Base-by-base conservation (phyloP, 2,888 invertebrate species). In the Abrostola tripartita region DNA sequence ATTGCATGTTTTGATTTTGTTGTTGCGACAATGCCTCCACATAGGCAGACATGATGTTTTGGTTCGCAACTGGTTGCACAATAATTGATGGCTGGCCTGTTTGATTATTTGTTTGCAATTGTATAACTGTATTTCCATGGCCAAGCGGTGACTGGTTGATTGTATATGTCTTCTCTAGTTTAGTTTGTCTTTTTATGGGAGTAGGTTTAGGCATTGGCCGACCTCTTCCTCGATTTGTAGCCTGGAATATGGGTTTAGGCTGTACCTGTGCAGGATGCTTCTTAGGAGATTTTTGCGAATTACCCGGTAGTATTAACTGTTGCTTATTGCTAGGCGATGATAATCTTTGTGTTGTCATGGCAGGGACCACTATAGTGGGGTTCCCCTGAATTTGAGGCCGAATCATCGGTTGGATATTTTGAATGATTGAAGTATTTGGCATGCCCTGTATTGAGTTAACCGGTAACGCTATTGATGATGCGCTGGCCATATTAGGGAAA, bases 1-100 rank as follows among this genome's bases (percentile, higher is more conserved):
- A 97, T 81, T 97, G 97, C 88, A 97, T 94, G 84, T 96, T 96
- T 85, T 96, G 96, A 64, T 96, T 96, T 61, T 96, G 95, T 75
- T 96, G 96, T 80, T 96, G 97, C 55, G 96, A 96, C 74, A 96
- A 93, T 0, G 96, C 95, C 82, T 97, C 96, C 4, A 97, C 96
- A 87, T 96, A 97, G 12, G 92, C 92, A 1, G 96, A 96, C 93
- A 96, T 95, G 44, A 96, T 93, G 60, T 95, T 95, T 61, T 96
- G 95, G 81, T 95, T 95, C 38, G 90, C 89, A 9, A 96, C 93
- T 81, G 96, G 97, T 83, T 97, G 97, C 0, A 97, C 95, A 74
- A 97, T 96, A 24, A 97, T 96, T 0, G 96, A 96, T 0, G 96
- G 96, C 74, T 95, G 95, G 1, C 94, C 93, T 47, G 95, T 91